phyloP scores from a whole-genome alignment of 2,888 invertebrate species.

The Podabrus alpinus region DNA sequence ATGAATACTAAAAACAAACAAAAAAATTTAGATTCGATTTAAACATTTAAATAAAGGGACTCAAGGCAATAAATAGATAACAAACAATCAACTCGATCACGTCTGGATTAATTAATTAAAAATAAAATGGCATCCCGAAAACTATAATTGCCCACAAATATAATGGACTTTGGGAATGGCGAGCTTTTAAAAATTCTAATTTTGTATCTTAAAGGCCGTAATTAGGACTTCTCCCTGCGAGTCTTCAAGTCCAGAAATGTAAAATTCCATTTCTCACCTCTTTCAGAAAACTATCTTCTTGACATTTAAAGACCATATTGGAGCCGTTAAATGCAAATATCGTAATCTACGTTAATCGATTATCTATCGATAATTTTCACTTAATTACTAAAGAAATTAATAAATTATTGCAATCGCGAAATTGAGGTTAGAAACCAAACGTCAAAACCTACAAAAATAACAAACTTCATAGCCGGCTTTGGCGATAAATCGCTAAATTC shows the following conservation, averaged over 20 bases:
- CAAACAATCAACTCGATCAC: no score
- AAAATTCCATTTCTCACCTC: slow-evolving; percentile 56
- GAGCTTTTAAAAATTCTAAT: no score
- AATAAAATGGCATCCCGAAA: no score
- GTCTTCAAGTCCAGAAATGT: neutral
- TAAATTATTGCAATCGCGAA: neutral
- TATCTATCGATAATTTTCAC: neutral
- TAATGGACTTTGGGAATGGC: no score
- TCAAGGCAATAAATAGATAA: no score
- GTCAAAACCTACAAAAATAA: neutral
- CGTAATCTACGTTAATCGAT: neutral
- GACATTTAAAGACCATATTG: slow-evolving; percentile 78
- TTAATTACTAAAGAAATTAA: neutral
- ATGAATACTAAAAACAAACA: slow-evolving; percentile 61
- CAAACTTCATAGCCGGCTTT: neutral
- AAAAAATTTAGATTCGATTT: neutral
- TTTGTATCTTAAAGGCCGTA: no score
- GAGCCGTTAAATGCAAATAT: neutral
- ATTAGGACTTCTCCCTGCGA: no score
- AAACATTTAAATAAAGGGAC: neutral
- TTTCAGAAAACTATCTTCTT: slow-evolving; percentile 71
- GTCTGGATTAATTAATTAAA: no score
- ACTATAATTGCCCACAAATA: no score
- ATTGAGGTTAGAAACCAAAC: slow-evolving; percentile 1
- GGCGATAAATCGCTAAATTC: neutral